Base-by-base conservation (phyloP, 2,888 invertebrate genomes). In the Thereva unica region DNA sequence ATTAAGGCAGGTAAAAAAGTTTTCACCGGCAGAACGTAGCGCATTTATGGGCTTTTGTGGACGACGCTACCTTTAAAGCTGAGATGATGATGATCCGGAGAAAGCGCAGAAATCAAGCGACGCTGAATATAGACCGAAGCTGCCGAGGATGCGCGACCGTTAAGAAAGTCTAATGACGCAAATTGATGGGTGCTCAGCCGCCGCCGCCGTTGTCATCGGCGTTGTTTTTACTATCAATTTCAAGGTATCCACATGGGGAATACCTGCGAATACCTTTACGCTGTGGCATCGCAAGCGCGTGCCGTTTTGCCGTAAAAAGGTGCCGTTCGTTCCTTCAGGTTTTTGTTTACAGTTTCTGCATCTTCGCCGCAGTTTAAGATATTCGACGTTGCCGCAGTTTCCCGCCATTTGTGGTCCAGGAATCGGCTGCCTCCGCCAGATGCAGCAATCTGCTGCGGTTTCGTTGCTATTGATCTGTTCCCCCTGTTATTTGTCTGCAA, bases 281-380 rank as follows among this genome's bases (percentile, higher is more conserved):
- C 50, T 49, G 41, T 40, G 40, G 40, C 12, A 9, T 49, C 40
- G 35, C 41, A 50, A 41, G 50, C 61, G 61, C 61, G 61, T 61
- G 61, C 61, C 61, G 61, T 61, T 61, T 23, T 61, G 50, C 50
- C 61, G 50, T 61, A 61, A 50, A 40, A 61, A 44, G 50, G 50
- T 50, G 40, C 40, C 50, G 40, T 61, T 49, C 35, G 61, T 49
- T 50, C 49, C 23, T 61, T 50, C 7, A 59, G 35, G 41, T 61
- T 49, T 61, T 61, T 61, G 40, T 50, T 61, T 61, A 41, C 45
- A 59, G 47, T 59, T 61, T 50, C 41, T 50, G 49, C 50, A 49
- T 50, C 41, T 61, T 49, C 49, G 23, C 37, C 47, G 12, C 12
- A 40, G 40, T 42, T 56, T 23, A 6, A 12, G 50, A 8, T 45